Conservation (phyloP, 2,113 vertebrate species). For the Dermatemys mawii region DNA sequence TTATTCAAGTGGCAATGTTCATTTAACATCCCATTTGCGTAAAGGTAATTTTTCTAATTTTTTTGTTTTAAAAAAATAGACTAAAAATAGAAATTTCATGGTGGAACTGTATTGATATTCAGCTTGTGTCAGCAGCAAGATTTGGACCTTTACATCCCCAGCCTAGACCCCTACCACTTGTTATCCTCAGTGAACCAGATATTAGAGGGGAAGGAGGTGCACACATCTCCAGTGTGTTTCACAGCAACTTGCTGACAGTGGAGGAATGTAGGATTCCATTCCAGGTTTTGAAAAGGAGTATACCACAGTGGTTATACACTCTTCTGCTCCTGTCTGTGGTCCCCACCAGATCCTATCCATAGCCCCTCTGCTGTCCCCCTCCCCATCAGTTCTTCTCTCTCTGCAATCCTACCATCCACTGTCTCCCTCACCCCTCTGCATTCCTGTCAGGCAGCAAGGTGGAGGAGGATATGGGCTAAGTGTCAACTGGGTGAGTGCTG, state of each 20-base stretch:
- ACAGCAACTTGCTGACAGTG: not conserved
- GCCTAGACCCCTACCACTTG: not conserved
- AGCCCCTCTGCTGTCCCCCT: not conserved
- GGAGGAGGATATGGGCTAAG: too few species aligned
- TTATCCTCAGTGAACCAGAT: not conserved
- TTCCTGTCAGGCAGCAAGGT: too few species aligned
- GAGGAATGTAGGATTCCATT: not conserved
- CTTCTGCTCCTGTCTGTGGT: not conserved
- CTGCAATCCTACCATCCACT: not conserved
- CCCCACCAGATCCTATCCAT: not conserved
- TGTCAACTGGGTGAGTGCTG: not conserved
- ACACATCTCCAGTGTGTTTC: not conserved
- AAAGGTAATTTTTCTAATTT: not conserved
- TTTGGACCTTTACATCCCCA: too few species aligned
- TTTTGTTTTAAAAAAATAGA: not conserved
- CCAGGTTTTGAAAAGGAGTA: not conserved
- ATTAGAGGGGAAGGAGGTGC: not conserved
- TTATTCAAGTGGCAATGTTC: not conserved
- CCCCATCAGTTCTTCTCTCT: not conserved
- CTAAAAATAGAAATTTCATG: not conserved
- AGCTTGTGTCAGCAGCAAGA: not conserved
- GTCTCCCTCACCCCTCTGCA: not conserved
- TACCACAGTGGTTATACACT: not conserved
- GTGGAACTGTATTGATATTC: not conserved
- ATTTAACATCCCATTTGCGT: not conserved